Percentiles rank a stretch among this genome's conserved stretches.
Evolutionary conservation across 2,113 vertebrate species (phyloP).

Genomic region (Nymphicus hollandicus): DNA sequence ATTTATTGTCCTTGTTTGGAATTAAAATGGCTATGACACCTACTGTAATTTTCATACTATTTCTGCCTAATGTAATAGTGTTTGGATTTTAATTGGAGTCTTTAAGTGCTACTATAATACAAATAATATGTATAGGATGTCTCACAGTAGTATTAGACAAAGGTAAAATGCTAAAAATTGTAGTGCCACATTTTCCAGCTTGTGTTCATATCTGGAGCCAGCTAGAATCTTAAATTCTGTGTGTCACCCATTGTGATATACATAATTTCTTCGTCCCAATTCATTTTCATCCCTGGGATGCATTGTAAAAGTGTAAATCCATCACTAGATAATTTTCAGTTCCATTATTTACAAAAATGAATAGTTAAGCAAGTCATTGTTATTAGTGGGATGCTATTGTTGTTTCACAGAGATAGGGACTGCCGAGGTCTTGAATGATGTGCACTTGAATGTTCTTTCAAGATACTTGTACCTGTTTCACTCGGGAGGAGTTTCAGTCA

Average conservation of each 20-base stretch:
- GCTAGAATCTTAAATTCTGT: background rate
- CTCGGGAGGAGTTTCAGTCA: conserved; percentile 62
- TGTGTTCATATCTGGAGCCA: background rate
- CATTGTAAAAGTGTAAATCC: conserved; percentile 60
- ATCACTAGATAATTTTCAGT: conserved; percentile 68
- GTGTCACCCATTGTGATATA: conserved; percentile 22
- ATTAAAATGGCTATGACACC: background rate
- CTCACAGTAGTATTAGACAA: background rate
- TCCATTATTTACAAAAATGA: conserved; percentile 68
- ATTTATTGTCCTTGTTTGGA: background rate
- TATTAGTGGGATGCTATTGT: conserved; percentile 58
- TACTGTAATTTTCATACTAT: background rate
- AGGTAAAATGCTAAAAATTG: background rate
- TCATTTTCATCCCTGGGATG: conserved; percentile 34
- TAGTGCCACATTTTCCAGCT: background rate
- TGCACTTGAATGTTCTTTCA: conserved; percentile 64
- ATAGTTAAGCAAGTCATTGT: conserved; percentile 66
- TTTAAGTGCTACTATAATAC: background rate
- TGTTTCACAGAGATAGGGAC: conserved; percentile 34
- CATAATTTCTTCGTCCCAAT: conserved; percentile 46
- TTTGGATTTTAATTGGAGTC: conserved; percentile 29
- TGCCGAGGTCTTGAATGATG: conserved; percentile 66
- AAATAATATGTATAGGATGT: background rate
- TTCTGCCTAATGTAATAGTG: background rate
- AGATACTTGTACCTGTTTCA: conserved; percentile 66